phyloP scores from a whole-genome alignment of 2,888 invertebrate species.

The Orthosia cruda region DNA sequence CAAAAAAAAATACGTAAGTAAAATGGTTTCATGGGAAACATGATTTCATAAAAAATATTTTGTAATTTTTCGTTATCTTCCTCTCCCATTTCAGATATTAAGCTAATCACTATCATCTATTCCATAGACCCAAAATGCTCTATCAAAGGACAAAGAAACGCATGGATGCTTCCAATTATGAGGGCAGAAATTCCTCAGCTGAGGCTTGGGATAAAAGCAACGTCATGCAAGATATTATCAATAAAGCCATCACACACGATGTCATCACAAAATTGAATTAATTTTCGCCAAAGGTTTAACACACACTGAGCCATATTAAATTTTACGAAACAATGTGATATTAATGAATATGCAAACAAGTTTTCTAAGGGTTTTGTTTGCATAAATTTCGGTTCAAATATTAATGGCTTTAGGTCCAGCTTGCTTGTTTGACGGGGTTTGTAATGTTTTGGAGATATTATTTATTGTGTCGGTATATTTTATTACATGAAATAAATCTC shows the following conservation, averaged over 20 bases:
- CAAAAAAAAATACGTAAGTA: not conserved
- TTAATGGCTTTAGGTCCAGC: constrained; percentile 46
- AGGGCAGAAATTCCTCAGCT: constrained; percentile 59
- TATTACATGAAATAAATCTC: not conserved
- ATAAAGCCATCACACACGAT: constrained; percentile 63
- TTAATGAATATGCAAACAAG: constrained; percentile 72
- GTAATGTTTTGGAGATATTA: constrained; percentile 9
- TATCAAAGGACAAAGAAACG: constrained; percentile 58
- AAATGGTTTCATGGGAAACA: not conserved
- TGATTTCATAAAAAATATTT: not conserved
- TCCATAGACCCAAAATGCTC: constrained; percentile 37
- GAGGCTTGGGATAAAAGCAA: constrained; percentile 62
- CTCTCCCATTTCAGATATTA: not conserved
- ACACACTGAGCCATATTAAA: constrained; percentile 71
- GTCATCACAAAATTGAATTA: constrained; percentile 74
- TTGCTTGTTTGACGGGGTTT: constrained; percentile 12
- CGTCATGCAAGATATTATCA: constrained; percentile 72
- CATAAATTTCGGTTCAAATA: constrained; percentile 54
- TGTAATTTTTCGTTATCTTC: constrained; percentile 1
- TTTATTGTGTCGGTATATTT: constrained; percentile 12
- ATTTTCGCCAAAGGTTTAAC: constrained; percentile 63
- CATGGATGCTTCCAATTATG: constrained; percentile 68
- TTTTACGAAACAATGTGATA: constrained; percentile 73
- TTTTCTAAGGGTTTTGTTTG: constrained; percentile 63
- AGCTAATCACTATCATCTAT: constrained; percentile 21